A percentile compares a stretch with the other conserved stretches of the same genome.
Conservation (phyloP, 2,113 vertebrate genomes). For the Camelus dromedarius region DNA sequence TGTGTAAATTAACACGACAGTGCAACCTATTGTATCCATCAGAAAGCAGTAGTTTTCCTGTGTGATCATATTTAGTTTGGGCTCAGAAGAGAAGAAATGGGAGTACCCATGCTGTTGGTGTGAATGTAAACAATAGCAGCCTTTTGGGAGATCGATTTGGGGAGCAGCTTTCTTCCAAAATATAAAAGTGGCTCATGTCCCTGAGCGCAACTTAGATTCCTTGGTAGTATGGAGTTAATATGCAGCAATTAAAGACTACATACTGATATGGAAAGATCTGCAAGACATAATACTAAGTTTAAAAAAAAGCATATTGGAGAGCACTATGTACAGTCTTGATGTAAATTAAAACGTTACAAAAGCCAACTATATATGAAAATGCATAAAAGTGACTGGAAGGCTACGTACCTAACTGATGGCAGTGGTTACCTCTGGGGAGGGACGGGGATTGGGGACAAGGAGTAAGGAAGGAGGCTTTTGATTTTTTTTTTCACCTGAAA, state of each 20-base stretch:
- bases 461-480: background rate
- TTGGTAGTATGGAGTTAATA: background rate
- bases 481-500: background rate
- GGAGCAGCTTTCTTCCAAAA: background rate
- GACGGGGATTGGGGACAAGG: background rate
- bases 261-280: background rate
- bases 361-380: slow-evolving; percentile 46
- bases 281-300: slow-evolving; percentile 18
- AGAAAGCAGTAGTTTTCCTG: slow-evolving; percentile 46
- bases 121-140: background rate
- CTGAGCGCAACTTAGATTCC: background rate
- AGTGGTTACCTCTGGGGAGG: background rate
- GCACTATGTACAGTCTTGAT: slow-evolving; percentile 10
- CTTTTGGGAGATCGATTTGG: background rate
- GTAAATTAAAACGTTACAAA: slow-evolving; percentile 58
- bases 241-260: slow-evolving; percentile 35
- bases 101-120: background rate
- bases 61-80: slow-evolving; percentile 33
- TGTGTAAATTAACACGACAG: background rate
- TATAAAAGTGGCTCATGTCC: background rate
- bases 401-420: background rate
- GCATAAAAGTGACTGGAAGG: slow-evolving; percentile 24
- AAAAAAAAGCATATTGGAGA: background rate
- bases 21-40: slow-evolving; percentile 49
- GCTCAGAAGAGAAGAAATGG: slow-evolving; percentile 25